These are phyloP conservation scores for Agrotis puta DNA, from an alignment of 2,888 invertebrate genomes.

Conservation along the genomic window DNA sequence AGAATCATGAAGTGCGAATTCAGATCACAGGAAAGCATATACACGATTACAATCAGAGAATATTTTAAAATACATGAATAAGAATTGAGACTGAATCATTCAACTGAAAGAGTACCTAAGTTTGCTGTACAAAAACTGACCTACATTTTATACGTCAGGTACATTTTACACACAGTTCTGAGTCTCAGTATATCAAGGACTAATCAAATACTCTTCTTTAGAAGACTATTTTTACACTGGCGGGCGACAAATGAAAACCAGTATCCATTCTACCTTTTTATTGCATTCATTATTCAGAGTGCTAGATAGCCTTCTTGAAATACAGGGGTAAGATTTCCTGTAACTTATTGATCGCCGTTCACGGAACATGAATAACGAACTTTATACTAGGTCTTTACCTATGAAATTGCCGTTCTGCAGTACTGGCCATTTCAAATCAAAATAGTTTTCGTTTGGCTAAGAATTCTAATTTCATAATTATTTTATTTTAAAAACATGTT, in stretches of 20 bases:
- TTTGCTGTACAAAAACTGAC: background rate
- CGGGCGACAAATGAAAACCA: background rate
- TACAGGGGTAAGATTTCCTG: background rate
- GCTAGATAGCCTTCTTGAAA: background rate
- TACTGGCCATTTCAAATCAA: too few species aligned
- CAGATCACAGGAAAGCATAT: background rate
- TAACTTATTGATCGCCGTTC: constrained; percentile 21
- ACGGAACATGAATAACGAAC: background rate
- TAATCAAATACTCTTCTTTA: background rate
- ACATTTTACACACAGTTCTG: background rate
- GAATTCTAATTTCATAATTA: too few species aligned
- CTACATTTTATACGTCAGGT: constrained; percentile 1
- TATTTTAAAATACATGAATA: constrained; percentile 21
- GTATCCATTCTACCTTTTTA: background rate
- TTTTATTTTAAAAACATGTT: too few species aligned
- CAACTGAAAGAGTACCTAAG: background rate
- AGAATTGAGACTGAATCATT: background rate
- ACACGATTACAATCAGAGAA: background rate
- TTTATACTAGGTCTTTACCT: too few species aligned
- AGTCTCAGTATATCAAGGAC: background rate
- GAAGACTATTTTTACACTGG: background rate
- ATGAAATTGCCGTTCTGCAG: too few species aligned
- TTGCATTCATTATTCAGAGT: constrained; percentile 35
- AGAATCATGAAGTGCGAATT: background rate
- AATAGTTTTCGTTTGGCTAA: too few species aligned